phyloP scores from a whole-genome alignment of 2,888 invertebrate species.

The Anthrax anthrax region DNA sequence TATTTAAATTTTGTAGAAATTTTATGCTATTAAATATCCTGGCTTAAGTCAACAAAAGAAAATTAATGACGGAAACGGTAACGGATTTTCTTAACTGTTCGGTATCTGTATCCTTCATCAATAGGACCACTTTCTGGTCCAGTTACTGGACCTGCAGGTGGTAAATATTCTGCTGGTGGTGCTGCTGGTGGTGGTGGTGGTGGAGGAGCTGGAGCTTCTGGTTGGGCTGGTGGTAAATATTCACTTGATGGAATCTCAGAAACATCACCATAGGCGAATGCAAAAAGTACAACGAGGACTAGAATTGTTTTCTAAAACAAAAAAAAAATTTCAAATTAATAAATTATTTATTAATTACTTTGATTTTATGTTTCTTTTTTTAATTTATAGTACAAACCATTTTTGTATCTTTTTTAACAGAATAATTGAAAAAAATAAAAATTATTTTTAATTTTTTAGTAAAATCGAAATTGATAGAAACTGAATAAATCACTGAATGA shows the following conservation, averaged over 20 bases:
- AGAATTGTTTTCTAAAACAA: not conserved
- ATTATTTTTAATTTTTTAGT: not conserved
- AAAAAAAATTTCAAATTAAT: not conserved
- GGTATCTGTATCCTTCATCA: conserved; percentile 2
- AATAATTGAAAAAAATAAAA: no score
- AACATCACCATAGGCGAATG: not conserved
- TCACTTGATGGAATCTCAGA: conserved; percentile 1
- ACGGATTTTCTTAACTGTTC: not conserved
- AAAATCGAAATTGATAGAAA: not conserved
- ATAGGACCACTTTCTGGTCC: not conserved
- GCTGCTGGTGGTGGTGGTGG: not conserved
- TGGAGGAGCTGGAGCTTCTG: not conserved
- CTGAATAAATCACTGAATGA: not conserved
- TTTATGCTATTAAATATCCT: no score
- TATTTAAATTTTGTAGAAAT: no score
- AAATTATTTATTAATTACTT: no score
- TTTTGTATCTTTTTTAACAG: not conserved
- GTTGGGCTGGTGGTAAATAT: conserved; percentile 1
- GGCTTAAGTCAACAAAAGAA: no score
- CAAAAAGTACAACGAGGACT: not conserved
- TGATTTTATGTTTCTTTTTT: no score
- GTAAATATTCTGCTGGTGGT: not conserved
- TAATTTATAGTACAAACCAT: not conserved
- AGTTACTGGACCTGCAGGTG: not conserved
- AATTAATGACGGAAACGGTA: conserved; percentile 2